These are phyloP conservation scores for Elephas maximus DNA, from an alignment of 2,113 vertebrate species.

Conservation along the genomic window DNA sequence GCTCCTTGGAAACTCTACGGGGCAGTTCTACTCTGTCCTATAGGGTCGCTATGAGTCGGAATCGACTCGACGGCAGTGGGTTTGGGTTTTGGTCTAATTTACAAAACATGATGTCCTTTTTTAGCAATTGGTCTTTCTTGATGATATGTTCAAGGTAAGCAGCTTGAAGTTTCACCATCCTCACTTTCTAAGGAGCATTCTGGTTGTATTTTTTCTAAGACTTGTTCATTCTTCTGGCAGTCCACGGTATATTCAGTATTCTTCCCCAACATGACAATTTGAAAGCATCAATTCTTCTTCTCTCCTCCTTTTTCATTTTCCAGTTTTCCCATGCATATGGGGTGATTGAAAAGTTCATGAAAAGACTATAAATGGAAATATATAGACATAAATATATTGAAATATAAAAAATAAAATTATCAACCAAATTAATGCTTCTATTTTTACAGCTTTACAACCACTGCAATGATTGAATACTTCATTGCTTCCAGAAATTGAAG, in stretches of 20 bases:
- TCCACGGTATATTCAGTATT: not conserved
- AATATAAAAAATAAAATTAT: slow-evolving; percentile 9
- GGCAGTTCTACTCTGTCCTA: no score
- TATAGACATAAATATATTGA: not conserved
- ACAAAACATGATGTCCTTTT: not conserved
- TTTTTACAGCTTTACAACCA: not conserved
- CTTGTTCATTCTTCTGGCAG: not conserved
- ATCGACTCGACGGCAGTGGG: no score
- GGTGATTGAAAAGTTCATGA: not conserved
- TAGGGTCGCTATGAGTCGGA: no score
- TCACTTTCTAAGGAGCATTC: not conserved
- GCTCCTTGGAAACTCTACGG: no score
- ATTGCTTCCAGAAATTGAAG: slow-evolving; percentile 51
- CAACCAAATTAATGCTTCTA: not conserved
- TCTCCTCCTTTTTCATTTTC: not conserved
- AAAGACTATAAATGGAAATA: not conserved
- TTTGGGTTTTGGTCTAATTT: not conserved
- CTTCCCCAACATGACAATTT: not conserved
- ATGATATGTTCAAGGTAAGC: not conserved
- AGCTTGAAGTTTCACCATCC: not conserved
- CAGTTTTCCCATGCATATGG: not conserved
- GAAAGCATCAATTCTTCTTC: not conserved
- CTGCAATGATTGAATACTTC: not conserved
- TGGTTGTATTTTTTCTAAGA: not conserved
- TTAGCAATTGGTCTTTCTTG: not conserved